phyloP scores from a whole-genome alignment of 2,113 vertebrate genomes.

The Pygathrix nemaeus region DNA sequence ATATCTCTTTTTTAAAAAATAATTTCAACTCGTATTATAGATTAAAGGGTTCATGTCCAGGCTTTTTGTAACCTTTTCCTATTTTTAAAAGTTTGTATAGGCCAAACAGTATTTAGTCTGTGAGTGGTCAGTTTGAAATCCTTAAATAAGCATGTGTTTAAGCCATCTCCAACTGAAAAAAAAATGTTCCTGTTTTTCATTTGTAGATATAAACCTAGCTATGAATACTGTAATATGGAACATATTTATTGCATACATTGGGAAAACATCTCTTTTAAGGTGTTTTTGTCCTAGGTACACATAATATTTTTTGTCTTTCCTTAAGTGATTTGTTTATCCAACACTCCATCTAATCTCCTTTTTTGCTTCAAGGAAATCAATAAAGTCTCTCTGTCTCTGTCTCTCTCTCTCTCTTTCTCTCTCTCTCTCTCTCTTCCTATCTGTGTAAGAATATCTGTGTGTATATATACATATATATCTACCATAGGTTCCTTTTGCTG shows the following conservation, averaged over 20 bases:
- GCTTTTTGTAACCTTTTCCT: constrained; percentile 4
- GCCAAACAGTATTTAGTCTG: not conserved
- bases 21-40: too few species aligned
- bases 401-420: too few species aligned
- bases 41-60: not conserved
- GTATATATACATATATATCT: too few species aligned
- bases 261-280: not conserved
- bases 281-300: not conserved
- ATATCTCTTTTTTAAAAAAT: not conserved
- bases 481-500: not conserved
- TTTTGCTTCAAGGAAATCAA: constrained; percentile 60
- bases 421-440: too few species aligned
- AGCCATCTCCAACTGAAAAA: not conserved
- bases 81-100: not conserved
- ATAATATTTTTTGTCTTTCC: constrained; percentile 49
- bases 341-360: constrained; percentile 28
- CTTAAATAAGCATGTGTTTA: not conserved
- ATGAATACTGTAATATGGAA: not conserved
- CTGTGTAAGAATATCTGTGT: too few species aligned
- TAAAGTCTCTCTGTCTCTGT: not conserved
- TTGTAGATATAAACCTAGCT: constrained; percentile 6
- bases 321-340: constrained; percentile 4
- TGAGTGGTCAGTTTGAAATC: not conserved
- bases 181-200: not conserved
- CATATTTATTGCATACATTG: not conserved